Conservation (phyloP, 1,140 invertebrate genomes). For the Zaprionus gabonicus region DNA sequence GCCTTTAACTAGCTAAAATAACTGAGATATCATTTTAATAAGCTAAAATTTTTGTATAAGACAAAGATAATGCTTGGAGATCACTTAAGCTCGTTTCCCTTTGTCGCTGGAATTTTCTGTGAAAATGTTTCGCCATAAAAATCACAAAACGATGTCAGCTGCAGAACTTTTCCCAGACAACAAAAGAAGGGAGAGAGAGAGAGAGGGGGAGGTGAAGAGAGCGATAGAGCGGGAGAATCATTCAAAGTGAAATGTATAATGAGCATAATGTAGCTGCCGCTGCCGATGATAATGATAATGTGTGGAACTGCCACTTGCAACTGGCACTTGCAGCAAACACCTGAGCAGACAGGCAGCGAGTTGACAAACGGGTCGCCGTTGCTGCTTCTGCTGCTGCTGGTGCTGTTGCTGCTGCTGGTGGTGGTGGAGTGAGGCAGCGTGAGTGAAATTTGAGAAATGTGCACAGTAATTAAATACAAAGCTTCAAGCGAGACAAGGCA, state of each 20-base stretch:
- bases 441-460: conserved; percentile 77
- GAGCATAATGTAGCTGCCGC: conserved; percentile 64
- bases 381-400: not conserved
- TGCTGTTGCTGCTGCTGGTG: not conserved
- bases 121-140: conserved; percentile 42
- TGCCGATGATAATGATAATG: conserved; percentile 66
- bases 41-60: not conserved
- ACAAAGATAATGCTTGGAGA: conserved; percentile 7
- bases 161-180: conserved; percentile 71
- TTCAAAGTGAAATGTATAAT: conserved; percentile 75
- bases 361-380: conserved; percentile 18
- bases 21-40: conserved; percentile 2
- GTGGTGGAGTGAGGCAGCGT: not conserved
- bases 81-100: conserved; percentile 11
- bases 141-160: conserved; percentile 47
- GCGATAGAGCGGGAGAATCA: conserved; percentile 29
- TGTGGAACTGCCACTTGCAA: conserved; percentile 28
- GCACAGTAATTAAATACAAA: conserved; percentile 78
- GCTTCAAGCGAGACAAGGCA: conserved; percentile 57
- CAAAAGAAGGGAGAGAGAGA: not conserved
- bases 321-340: conserved; percentile 48
- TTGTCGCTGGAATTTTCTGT: conserved; percentile 11
- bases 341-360: conserved; percentile 33
- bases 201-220: not conserved
- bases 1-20: not conserved